A percentile compares a stretch with the other conserved stretches of the same genome.
These are phyloP conservation scores for Sebastes steindachneri DNA, from an alignment of 2,797 vertebrate genomes.

Conservation along the genomic window DNA sequence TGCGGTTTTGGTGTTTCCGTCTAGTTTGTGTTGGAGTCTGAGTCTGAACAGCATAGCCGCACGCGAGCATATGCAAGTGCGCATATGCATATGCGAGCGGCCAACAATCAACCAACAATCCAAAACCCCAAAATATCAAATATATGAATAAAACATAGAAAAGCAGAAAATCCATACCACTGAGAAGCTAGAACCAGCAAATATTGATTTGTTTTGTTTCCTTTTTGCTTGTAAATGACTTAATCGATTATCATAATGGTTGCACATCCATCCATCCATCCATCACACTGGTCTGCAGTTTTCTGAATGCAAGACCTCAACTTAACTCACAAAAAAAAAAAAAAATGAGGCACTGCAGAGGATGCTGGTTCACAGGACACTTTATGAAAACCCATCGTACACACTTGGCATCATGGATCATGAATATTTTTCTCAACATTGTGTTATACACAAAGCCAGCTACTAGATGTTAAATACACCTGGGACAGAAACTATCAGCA, in stretches of 20 bases:
- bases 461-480: not conserved
- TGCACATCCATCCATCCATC: not conserved
- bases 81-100: too few species aligned
- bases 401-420: conserved; percentile 3
- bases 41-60: too few species aligned
- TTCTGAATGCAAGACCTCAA: not conserved
- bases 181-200: not conserved
- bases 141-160: not conserved
- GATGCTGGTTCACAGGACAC: not conserved
- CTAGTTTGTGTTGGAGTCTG: too few species aligned
- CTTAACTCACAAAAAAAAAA: not conserved
- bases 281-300: not conserved
- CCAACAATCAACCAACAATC: not conserved
- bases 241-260: not conserved
- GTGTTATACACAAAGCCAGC: not conserved
- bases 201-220: too few species aligned
- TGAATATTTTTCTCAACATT: not conserved
- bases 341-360: not conserved
- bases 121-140: not conserved
- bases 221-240: not conserved
- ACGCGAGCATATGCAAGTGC: too few species aligned
- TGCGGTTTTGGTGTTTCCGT: too few species aligned
- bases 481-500: not conserved
- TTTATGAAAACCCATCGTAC: conserved; percentile 29
- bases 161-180: not conserved